Conservation (phyloP, 2,797 vertebrate genomes). For the Vireo griseus region DNA sequence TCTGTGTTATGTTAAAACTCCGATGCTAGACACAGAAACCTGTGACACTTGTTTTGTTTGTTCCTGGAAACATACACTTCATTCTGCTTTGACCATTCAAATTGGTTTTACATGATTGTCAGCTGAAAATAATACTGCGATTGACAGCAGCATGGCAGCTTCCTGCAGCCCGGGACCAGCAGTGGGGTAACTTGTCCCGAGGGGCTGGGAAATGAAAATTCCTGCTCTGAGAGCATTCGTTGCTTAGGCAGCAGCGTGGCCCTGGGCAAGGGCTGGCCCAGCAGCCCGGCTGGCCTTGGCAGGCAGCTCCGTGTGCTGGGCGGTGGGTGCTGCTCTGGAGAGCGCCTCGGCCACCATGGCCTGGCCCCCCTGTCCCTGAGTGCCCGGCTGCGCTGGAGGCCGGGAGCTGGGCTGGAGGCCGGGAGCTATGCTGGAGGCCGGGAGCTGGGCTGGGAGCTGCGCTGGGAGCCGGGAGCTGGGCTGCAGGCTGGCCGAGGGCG, state of each 20-base stretch:
- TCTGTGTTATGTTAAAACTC: not conserved
- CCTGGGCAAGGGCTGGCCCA: not conserved
- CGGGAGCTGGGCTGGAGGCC: not conserved
- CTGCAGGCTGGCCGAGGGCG: not conserved
- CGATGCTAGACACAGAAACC: not conserved
- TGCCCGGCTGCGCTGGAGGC: not conserved
- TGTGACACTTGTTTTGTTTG: constrained; percentile 28
- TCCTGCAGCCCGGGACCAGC: constrained; percentile 48
- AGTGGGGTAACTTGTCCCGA: constrained; percentile 66
- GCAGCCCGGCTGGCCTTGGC: not conserved
- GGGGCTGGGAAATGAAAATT: constrained; percentile 67
- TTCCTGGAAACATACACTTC: constrained; percentile 7
- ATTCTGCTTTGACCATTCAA: constrained; percentile 25
- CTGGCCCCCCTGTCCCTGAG: not conserved
- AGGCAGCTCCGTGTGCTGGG: not conserved
- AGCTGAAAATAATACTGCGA: not conserved
- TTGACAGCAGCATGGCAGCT: constrained; percentile 43
- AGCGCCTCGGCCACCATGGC: not conserved
- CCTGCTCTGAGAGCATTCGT: constrained; percentile 70
- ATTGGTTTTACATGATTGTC: constrained; percentile 1
- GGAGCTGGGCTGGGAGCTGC: not conserved
- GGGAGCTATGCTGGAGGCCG: not conserved
- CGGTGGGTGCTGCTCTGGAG: constrained; percentile 26
- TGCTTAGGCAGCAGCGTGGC: constrained; percentile 38
- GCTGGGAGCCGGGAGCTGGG: not conserved